phyloP scores from a whole-genome alignment of 1,140 invertebrate genomes.

The Antheraea mylitta region DNA sequence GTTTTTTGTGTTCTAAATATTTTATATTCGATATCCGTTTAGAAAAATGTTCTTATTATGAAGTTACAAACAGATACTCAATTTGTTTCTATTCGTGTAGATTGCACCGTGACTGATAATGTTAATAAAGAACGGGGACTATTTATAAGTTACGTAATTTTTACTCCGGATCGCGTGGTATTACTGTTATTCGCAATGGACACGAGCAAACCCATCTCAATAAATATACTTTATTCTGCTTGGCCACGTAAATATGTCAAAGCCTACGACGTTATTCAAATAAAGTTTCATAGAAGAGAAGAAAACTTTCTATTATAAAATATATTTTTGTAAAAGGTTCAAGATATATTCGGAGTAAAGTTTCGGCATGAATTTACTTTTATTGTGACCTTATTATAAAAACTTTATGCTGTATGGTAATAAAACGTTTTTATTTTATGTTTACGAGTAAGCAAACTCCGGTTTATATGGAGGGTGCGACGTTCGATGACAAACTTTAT shows the following conservation, averaged over 20 bases:
- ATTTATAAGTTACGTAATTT: too few relatives aligned
- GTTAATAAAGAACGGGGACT: too few relatives aligned
- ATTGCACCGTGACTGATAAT: too few relatives aligned
- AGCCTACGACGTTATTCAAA: slow-evolving; percentile 22
- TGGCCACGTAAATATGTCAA: background rate
- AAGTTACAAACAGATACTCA: too few relatives aligned
- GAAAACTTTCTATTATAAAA: slow-evolving; percentile 33
- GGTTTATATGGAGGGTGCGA: slow-evolving; percentile 32
- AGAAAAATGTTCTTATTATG: too few relatives aligned
- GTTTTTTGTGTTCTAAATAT: too few relatives aligned
- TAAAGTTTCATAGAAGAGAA: slow-evolving; percentile 52
- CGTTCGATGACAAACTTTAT: slow-evolving; percentile 35
- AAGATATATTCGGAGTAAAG: slow-evolving; percentile 40
- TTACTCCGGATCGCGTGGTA: too few relatives aligned
- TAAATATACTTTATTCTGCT: too few relatives aligned
- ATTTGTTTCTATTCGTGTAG: too few relatives aligned
- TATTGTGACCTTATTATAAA: slow-evolving; percentile 46
- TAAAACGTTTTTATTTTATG: slow-evolving; percentile 49
- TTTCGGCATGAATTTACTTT: slow-evolving; percentile 50
- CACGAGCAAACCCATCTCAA: too few relatives aligned
- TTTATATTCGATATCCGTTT: too few relatives aligned
- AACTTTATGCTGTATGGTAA: slow-evolving; percentile 38
- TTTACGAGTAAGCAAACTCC: slow-evolving; percentile 43
- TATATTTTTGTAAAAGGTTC: slow-evolving; percentile 16
- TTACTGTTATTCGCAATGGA: too few relatives aligned